Evolutionary conservation across 23 tunicate genomes (phyloP), one percentile per base, ranked within the genome.

Genomic region (Trididemnum miniatum): DNA sequence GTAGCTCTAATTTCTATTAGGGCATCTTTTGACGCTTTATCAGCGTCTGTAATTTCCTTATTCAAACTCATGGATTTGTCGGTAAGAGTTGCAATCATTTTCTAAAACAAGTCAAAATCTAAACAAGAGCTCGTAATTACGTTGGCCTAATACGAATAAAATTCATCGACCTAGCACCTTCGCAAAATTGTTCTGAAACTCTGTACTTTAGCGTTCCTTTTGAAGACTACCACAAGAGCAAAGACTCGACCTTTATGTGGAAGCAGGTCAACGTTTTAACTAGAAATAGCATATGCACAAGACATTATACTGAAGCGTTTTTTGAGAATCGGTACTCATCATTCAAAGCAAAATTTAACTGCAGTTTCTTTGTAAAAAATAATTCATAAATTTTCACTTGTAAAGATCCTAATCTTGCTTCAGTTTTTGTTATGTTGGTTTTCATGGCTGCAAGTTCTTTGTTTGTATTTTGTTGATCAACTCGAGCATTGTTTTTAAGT

Each of bases 1-100:
- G 77, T 69, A 33, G 71, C 34, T 31, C 44, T 34, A 20, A 85
- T 20, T 0, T 74, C 86, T 5, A 50, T 73, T 9, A 50, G 28
- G 34, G 35, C 26, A 2, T 32, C 35, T 81, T 81, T 81, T 22
- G 27, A 24, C 9, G 51, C 80, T 0, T 38, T 65, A 3, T 65
- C 71, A 24, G 29, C 35, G 12, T 90, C 82, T 1, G 65, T 51
- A 5, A 85, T 20, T 35, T 90, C 96, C 34, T 81, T 80, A 25
- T 81, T 90, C 44, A 81, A 31, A n/a, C 82, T 50, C 0, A 77
- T 28, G 20, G 52, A 82, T 35, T 65, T 60, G 74, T 91, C 97
- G 1, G 88, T 79, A 33, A 85, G 88, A 2, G 59, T 20, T 4
- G 97, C 97, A 2, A 79, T 71, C 77, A 91, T 85, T 91, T 86